Evolutionary conservation across 2,113 vertebrate genomes (phyloP).

Genomic region (Eulemur macaco): DNA sequence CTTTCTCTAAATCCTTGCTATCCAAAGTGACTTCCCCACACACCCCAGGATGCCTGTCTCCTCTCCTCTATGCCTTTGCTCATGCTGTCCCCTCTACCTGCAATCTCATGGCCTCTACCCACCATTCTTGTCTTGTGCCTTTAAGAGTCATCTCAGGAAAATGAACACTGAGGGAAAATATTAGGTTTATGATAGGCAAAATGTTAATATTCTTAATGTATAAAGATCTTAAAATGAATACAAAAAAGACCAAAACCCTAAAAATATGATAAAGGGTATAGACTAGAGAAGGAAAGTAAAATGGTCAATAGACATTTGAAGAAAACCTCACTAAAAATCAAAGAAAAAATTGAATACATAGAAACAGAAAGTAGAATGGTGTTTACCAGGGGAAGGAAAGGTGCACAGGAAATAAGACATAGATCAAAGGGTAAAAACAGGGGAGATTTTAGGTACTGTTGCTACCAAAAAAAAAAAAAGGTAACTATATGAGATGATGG

Average conservation of each 20-base stretch:
- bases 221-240: background rate
- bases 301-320: background rate
- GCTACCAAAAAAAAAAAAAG: background rate
- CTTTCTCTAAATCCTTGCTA: background rate
- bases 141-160: background rate
- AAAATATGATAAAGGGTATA: background rate
- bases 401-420: background rate
- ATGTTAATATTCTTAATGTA: background rate
- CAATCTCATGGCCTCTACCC: background rate
- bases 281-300: background rate
- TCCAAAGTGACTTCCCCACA: background rate
- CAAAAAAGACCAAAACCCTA: background rate
- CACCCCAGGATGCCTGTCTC: background rate
- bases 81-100: background rate
- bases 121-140: background rate
- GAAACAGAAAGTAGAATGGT: background rate
- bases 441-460: background rate
- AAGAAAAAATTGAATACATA: background rate
- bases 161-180: background rate
- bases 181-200: background rate
- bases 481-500: background rate
- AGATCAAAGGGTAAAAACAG: background rate
- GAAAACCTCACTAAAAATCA: background rate
- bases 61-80: background rate
- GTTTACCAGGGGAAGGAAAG: background rate